phyloP scores from a whole-genome alignment of 2,888 invertebrate species.

The Acronicta psi region DNA sequence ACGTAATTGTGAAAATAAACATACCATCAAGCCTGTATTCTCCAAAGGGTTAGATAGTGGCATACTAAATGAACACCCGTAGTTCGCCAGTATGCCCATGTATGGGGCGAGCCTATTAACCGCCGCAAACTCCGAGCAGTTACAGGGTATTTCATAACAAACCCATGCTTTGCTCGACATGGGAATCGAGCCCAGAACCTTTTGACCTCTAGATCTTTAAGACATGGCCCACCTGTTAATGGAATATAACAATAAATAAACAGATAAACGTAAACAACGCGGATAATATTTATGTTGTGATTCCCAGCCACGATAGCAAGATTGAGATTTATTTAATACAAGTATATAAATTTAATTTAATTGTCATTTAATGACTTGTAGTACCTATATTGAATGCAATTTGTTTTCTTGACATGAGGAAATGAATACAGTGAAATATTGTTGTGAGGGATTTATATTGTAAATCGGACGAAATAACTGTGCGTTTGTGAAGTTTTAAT shows the following conservation, averaged over 20 bases:
- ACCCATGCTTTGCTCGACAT: too few species aligned
- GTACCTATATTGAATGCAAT: conserved; percentile 1
- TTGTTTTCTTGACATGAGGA: conserved; percentile 44
- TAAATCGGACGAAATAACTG: too few species aligned
- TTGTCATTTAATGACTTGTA: conserved; percentile 11
- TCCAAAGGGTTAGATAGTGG: too few species aligned
- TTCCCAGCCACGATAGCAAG: conserved; percentile 2
- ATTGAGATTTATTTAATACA: conserved; percentile 27
- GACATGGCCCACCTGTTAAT: not conserved
- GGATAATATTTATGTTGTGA: conserved; percentile 2
- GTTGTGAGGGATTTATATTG: conserved; percentile 9
- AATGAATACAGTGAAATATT: conserved; percentile 31
- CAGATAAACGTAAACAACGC: not conserved
- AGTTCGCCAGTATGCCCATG: too few species aligned
- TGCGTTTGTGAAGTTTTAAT: too few species aligned
- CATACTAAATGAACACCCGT: too few species aligned
- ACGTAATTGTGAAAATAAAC: not conserved
- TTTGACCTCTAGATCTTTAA: too few species aligned
- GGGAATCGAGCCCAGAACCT: too few species aligned
- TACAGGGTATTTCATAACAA: too few species aligned
- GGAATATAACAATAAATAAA: conserved; percentile 2
- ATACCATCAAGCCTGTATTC: too few species aligned
- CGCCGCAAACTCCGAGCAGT: too few species aligned
- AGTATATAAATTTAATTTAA: conserved; percentile 19
- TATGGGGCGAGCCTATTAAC: too few species aligned